Evolutionary conservation across 2,797 vertebrate species (phyloP), one percentile per base, ranked within the genome.

Genomic region (Geotrypetes seraphini): DNA sequence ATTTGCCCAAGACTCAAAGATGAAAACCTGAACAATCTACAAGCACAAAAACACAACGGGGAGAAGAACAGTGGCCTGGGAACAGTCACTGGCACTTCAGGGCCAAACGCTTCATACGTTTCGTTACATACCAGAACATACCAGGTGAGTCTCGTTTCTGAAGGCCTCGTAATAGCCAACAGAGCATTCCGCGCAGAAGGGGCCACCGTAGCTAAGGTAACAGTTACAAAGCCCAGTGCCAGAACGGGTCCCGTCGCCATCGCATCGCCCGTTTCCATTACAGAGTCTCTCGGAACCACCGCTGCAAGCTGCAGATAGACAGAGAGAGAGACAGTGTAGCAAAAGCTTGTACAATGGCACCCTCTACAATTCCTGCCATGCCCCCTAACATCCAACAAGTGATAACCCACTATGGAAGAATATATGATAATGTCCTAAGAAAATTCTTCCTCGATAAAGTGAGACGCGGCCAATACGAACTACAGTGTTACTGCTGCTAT

Each of bases 171-270:
- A 97, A 80, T 95, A 96, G 47, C 94, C 92, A 0, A 92, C 85
- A 2, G 91, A 88, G 1, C 95, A 99, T 41, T 85, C 87, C 13
- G 87, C 79, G 12, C 95, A 97, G 46, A 91, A 71, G 5, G 71
- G 68, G 2, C 95, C 93, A 0, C 87, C 86, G 0, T 97, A 99
- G 42, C 94, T 91, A 0, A 84, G 81, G 59, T 88, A 86, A 53
- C 95, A 99, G 45, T 91, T 83, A 3, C 95, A 97, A 18, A 80
- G 84, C 35, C 95, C 95, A 0, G 86, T 91, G 56, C 95, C 95
- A 0, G 63, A 69, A 11, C 94, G 90, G 0, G 92, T 97, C 15
- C 95, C 94, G 1, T 95, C 86, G 0, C 95, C 95, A 3, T 95
- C 88, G 1, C 95, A 98, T 13, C 42, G 53, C 36, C 80, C 83